Conservation (phyloP, 2,888 invertebrate genomes). For the Calliphora vomitoria region DNA sequence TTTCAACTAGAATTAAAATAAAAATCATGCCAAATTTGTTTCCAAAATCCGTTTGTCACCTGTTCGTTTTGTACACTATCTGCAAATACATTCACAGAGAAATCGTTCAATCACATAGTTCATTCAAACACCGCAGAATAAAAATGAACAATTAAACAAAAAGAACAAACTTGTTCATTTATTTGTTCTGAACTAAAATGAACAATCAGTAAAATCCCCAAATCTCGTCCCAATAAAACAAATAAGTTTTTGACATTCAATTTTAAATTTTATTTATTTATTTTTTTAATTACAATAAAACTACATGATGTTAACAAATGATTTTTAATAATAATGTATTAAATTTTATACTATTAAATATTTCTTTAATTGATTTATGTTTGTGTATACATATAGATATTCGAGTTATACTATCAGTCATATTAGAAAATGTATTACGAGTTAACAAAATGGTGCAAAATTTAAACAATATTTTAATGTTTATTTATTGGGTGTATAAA, state of each 20-base stretch:
- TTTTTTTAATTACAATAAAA: conserved; percentile 10
- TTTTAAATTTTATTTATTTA: not conserved
- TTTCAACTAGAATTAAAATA: too few species aligned
- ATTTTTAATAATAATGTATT: not conserved
- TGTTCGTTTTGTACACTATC: too few species aligned
- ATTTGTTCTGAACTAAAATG: too few species aligned
- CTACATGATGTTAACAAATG: conserved; percentile 19
- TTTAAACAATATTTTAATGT: not conserved
- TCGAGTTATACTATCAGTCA: conserved; percentile 9
- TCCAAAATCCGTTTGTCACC: not conserved
- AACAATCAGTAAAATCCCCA: too few species aligned
- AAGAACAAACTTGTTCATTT: too few species aligned
- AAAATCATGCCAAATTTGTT: not conserved
- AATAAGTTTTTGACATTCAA: not conserved
- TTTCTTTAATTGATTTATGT: not conserved
- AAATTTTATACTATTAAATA: not conserved
- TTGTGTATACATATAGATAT: not conserved
- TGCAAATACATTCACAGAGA: too few species aligned
- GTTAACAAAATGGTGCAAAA: not conserved
- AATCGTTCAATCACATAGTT: too few species aligned
- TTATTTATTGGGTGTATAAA: too few species aligned
- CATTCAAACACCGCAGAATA: too few species aligned
- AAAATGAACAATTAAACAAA: too few species aligned
- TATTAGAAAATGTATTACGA: not conserved
- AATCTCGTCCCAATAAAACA: not conserved